These are phyloP conservation scores for Manis pentadactyla DNA, from an alignment of 2,797 vertebrate species.

Conservation along the genomic window DNA sequence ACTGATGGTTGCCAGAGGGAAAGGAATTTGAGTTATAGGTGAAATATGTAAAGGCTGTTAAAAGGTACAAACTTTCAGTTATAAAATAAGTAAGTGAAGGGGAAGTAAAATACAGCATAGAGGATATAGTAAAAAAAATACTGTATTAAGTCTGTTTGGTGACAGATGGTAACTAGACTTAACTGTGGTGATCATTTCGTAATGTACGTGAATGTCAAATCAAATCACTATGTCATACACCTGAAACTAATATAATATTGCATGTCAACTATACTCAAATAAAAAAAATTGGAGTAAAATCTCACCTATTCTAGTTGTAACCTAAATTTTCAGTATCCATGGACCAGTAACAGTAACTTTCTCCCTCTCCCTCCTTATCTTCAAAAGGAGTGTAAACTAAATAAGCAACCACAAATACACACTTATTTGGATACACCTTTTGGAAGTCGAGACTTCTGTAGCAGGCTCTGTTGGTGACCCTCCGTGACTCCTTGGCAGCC, in stretches of 20 bases:
- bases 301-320: not conserved
- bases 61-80: not conserved
- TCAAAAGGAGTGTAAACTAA: constrained; percentile 19
- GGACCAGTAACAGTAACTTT: not conserved
- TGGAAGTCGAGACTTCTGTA: not conserved
- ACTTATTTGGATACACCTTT: not conserved
- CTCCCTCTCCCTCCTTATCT: not conserved
- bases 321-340: constrained; percentile 30
- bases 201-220: not conserved
- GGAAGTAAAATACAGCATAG: not conserved
- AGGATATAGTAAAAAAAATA: not conserved
- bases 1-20: not conserved
- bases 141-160: not conserved
- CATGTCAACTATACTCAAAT: not conserved
- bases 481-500: not conserved
- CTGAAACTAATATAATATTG: not conserved
- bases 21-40: not conserved
- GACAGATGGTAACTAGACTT: not conserved
- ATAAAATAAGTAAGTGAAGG: not conserved
- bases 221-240: not conserved
- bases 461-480: no score
- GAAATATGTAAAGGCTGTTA: not conserved
- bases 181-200: not conserved
- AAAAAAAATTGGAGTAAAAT: not conserved
- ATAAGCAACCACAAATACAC: not conserved